Conservation (phyloP, 2,888 invertebrate species). For the Sturmia bella region DNA sequence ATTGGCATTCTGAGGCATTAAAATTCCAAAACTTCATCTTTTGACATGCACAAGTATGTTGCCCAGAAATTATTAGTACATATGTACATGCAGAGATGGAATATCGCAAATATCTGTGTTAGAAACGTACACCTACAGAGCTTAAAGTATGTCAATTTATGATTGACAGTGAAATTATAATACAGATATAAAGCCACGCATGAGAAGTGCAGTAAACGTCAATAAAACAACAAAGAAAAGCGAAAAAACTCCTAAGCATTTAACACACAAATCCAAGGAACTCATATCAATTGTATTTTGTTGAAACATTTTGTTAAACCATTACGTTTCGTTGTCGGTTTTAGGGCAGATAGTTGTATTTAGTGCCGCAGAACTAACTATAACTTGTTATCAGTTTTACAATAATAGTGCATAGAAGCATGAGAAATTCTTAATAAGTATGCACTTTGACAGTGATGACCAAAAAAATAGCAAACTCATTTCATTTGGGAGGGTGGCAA, state of each 20-base stretch:
- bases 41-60: no score
- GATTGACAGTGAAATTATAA: slow-evolving; percentile 12
- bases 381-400: slow-evolving; percentile 28
- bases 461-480: no score
- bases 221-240: not conserved
- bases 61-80: no score
- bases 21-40: no score
- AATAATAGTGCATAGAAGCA: slow-evolving; percentile 12
- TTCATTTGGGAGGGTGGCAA: no score
- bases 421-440: no score
- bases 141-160: slow-evolving; percentile 1
- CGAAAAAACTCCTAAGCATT: not conserved
- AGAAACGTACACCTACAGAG: not conserved
- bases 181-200: not conserved
- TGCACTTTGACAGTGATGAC: no score
- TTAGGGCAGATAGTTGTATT: not conserved
- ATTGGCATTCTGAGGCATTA: no score
- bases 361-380: slow-evolving; percentile 6
- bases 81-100: no score
- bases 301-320: slow-evolving; percentile 3
- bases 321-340: not conserved
- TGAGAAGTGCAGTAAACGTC: slow-evolving; percentile 13
- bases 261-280: slow-evolving; percentile 19
- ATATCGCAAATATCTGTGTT: not conserved
- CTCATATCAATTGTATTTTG: slow-evolving; percentile 11